Evolutionary conservation across 2,113 vertebrate genomes (phyloP), one percentile per base, ranked within the genome.

Genomic region (Camelus dromedarius): DNA sequence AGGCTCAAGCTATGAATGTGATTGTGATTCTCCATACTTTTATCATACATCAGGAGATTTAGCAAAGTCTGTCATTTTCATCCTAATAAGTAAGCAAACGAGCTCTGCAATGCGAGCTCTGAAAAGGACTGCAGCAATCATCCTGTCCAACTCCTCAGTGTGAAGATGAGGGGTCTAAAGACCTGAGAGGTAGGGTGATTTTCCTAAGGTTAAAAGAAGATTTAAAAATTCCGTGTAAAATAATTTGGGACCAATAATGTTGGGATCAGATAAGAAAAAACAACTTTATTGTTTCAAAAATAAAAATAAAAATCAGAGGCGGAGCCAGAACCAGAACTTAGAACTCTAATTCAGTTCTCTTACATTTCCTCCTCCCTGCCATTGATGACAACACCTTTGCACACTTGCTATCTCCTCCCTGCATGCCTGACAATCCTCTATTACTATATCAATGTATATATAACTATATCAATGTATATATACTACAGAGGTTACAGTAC

Each of bases 21-120:
- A 26, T 60, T 95, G 58, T 88, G 60, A 87, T 91, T 83, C 38
- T 52, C 77, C 42, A 72, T 46, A 79, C 54, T 93, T 77, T 81
- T 42, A 76, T 80, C 62, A 72, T 16, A 60, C 20, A 87, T n/a
- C 26, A 88, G 20, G 13, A 83, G 24, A 42, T 70, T 38, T 75
- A 35, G 56, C 66, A 95, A 81, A 96, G n/a, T 28, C 84, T 56
- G 48, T 60, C 76, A 90, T 60, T 62, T 76, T 94, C 42, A 64
- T 16, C 30, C 70, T 60, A 69, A 52, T 60, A 91, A 16, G 32
- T 64, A 58, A 69, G 35, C 7, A 62, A 48, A 73, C 8, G 88
- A 48, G 52, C 24, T 76, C n/a, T 90, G 48, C 13, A 87, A 84
- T 83, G 64, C 70, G 90, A 50, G 12, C 58, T 67, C 50, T 79